A percentile compares a stretch with the other conserved stretches of the same genome.
phyloP scores from a whole-genome alignment of 2,113 vertebrate genomes.

The Tiliqua scincoides region DNA sequence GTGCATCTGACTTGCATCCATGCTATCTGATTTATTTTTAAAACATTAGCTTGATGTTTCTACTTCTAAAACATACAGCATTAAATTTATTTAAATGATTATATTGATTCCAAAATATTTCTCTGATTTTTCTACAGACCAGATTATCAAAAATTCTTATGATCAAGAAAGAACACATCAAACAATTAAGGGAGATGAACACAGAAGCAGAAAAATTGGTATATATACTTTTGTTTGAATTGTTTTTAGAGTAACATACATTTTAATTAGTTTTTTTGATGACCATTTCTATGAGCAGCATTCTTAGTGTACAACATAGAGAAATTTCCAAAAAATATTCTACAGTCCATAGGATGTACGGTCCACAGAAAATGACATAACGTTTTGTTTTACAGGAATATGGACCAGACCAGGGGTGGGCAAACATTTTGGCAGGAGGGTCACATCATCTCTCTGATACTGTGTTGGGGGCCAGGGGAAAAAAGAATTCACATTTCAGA shows the following conservation, averaged over 20 bases:
- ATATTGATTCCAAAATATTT: constrained; percentile 57
- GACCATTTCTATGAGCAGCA: constrained; percentile 7
- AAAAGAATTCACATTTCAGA: too few relatives aligned
- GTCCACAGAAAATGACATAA: neutral
- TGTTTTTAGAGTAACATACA: constrained; percentile 16
- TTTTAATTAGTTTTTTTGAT: neutral
- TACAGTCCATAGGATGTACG: neutral
- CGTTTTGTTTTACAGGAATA: neutral
- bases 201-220: constrained; percentile 98
- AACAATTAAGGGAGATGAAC: constrained; percentile 97
- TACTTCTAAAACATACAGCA: constrained; percentile 24
- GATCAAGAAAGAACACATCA: constrained; percentile 99
- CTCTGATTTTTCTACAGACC: constrained; percentile 81
- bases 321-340: neutral
- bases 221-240: constrained; percentile 50
- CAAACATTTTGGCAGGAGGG: too few relatives aligned
- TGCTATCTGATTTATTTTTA: neutral
- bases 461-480: too few relatives aligned
- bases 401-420: too few relatives aligned
- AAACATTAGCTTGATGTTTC: neutral
- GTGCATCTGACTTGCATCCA: constrained; percentile 9
- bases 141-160: constrained; percentile 98
- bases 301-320: neutral
- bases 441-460: too few relatives aligned
- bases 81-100: constrained; percentile 22